phyloP scores from a whole-genome alignment of 2,113 vertebrate species.

The Cnemophilus loriae region DNA sequence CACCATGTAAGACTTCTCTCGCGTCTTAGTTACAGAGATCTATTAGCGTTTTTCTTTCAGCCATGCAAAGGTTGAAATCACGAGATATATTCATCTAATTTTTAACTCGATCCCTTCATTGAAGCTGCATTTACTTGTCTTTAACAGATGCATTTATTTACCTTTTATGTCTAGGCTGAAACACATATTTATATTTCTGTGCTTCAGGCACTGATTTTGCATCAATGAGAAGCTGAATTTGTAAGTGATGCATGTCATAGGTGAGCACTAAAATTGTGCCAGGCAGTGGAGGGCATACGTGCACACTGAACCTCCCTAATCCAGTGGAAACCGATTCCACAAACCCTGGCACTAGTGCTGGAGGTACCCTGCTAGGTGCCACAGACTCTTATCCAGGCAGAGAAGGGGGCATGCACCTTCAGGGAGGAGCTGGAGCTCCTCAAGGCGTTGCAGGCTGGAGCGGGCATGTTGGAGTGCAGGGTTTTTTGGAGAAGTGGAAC shows the following conservation, averaged over 20 bases:
- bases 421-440: background rate
- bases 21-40: background rate
- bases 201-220: background rate
- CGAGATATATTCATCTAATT: background rate
- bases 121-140: background rate
- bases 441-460: background rate
- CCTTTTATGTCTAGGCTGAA: background rate
- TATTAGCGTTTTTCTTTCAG: background rate
- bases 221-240: background rate
- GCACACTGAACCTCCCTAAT: background rate
- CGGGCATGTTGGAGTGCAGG: accelerated
- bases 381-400: background rate
- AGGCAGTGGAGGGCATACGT: accelerated
- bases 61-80: background rate
- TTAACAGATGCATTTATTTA: background rate
- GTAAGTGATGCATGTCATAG: background rate
- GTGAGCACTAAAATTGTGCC: background rate
- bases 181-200: background rate
- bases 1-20: background rate
- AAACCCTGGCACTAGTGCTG: background rate
- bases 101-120: accelerated
- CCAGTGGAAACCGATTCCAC: background rate
- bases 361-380: background rate
- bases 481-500: background rate
- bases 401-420: background rate